Evolutionary conservation across 92 coral and sea anemone genomes (phyloP), one percentile per base, ranked within the genome.

Genomic region (Palythoa grandiflora): DNA sequence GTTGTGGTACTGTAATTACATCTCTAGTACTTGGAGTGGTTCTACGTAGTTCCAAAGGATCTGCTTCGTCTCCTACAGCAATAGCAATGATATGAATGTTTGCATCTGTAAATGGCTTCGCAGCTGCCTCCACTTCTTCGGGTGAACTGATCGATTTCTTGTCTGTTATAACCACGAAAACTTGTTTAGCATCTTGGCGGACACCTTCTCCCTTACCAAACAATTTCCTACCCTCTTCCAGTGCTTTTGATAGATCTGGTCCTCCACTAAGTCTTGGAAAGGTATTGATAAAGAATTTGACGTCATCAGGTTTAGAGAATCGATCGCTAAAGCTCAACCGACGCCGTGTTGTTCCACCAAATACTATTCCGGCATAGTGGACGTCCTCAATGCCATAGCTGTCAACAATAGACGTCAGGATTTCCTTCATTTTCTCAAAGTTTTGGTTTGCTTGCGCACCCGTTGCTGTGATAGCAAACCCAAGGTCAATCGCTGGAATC

Each of bases 391-490:
- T 86, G 72, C 95, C 93, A 87, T 93, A 95, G n/a, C 88, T 93
- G 77, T 92, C 89, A 48, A 93, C 86, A 89, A 95, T 90, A 47
- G 91, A 76, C 52, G 85, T 91, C 59, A 96, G 91, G 65, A 92
- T 87, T n/a, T 95, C 91, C 89, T 96, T 93, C 71, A 93, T 88
- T 76, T 95, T 91, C 68, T 76, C 57, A 83, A 93, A 96, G 84
- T 80, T 83, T 28, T 72, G 83, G 38, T 75, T 54, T 5, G 97
- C 87, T 75, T 77, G 83, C 0, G 91, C 36, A 38, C 89, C 93
- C 28, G 98, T 89, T 19, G 96, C 96, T 44, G 93, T 91, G 92
- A 96, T 92, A 2, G 98, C 94, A 88, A 96, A 95, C 6, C 92
- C 96, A 60, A 96, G 90, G 88, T 96, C 99, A 63, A 92, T 90